These are phyloP conservation scores for Scolanthus callimorphus DNA, from an alignment of 92 coral and sea anemone species.

Conservation along the genomic window DNA sequence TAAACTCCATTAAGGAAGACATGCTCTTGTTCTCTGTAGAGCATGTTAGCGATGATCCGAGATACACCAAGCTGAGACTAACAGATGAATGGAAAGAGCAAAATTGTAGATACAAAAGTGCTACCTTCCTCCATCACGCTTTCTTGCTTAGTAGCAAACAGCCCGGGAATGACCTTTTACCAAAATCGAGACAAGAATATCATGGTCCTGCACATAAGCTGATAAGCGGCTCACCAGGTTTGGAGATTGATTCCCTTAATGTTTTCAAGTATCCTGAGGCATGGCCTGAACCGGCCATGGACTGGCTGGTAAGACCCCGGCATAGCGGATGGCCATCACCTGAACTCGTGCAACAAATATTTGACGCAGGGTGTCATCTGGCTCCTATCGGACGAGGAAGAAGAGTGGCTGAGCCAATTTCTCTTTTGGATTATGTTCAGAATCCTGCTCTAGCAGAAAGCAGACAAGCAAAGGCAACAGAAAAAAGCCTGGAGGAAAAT, in stretches of 20 bases:
- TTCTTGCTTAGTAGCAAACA: too few species aligned
- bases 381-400: constrained; percentile 76
- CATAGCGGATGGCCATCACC: constrained; percentile 65
- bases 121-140: constrained; percentile 40
- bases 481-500: too few species aligned
- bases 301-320: constrained; percentile 67
- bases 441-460: constrained; percentile 21
- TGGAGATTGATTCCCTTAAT: constrained; percentile 39
- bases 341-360: constrained; percentile 57
- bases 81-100: too few species aligned
- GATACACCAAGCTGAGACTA: too few species aligned
- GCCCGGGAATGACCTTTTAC: constrained; percentile 9
- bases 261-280: too few species aligned
- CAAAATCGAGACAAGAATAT: too few species aligned
- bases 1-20: too few species aligned
- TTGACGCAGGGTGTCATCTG: constrained; percentile 62
- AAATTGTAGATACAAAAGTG: constrained; percentile 48
- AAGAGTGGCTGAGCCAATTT: constrained; percentile 47
- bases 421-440: constrained; percentile 28
- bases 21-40: too few species aligned
- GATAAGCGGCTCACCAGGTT: constrained; percentile 14
- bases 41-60: too few species aligned
- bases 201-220: constrained; percentile 68
- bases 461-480: not conserved
- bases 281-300: constrained; percentile 76